Evolutionary conservation across 2,888 invertebrate genomes (phyloP).

Genomic region (Eilema depressum): DNA sequence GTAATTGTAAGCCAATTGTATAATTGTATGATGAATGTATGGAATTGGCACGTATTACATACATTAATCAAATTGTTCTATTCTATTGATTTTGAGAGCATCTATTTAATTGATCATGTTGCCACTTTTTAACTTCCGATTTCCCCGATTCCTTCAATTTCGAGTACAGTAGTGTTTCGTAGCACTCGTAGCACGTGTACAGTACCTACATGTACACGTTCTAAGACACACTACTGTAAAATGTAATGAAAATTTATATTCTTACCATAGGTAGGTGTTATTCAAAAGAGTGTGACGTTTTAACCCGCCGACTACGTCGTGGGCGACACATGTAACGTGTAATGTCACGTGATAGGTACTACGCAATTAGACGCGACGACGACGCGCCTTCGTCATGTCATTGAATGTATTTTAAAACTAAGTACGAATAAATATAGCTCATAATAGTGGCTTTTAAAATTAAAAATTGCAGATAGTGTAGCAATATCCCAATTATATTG

Average conservation of each 20-base stretch:
- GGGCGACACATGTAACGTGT: conserved; percentile 59
- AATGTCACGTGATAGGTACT: conserved; percentile 55
- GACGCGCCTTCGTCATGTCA: conserved; percentile 61
- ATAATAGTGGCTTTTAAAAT: conserved; percentile 28
- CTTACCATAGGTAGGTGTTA: neutral
- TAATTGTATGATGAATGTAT: too few relatives aligned
- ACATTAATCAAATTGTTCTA: too few relatives aligned
- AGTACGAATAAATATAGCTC: conserved; percentile 26
- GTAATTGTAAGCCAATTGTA: too few relatives aligned
- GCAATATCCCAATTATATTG: conserved; percentile 3
- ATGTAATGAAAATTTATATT: neutral
- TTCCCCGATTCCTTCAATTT: too few relatives aligned
- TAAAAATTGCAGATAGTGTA: conserved; percentile 21
- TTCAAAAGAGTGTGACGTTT: conserved; percentile 53
- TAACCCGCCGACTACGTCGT: conserved; percentile 49
- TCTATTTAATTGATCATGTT: too few relatives aligned
- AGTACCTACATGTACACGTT: too few relatives aligned
- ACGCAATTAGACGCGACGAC: conserved; percentile 68
- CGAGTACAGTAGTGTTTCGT: too few relatives aligned
- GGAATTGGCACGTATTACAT: too few relatives aligned
- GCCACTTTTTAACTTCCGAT: too few relatives aligned
- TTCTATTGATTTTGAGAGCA: too few relatives aligned
- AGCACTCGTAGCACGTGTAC: too few relatives aligned
- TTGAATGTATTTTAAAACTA: conserved; percentile 46
- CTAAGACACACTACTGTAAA: too few relatives aligned